Evolutionary conservation across 2,797 vertebrate species (phyloP).

Genomic region (Myripristis jacobus): DNA sequence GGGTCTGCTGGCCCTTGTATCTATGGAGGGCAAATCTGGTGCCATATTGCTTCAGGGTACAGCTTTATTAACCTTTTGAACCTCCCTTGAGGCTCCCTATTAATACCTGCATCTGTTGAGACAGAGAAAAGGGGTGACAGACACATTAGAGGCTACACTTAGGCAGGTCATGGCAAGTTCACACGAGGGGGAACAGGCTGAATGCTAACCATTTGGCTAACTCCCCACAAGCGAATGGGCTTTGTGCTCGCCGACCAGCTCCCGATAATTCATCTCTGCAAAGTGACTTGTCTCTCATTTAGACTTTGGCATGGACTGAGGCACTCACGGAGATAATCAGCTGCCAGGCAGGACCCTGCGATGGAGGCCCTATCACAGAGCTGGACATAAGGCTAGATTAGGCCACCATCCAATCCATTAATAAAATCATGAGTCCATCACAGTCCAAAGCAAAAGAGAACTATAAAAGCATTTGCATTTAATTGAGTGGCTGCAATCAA

Average conservation of each 20-base stretch:
- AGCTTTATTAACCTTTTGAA: slow-evolving; percentile 77
- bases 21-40: slow-evolving; percentile 62
- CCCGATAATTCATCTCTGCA: slow-evolving; percentile 55
- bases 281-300: slow-evolving; percentile 63
- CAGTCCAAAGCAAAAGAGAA: slow-evolving; percentile 46
- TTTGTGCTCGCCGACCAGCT: slow-evolving; percentile 39
- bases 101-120: slow-evolving; percentile 79
- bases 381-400: slow-evolving; percentile 56
- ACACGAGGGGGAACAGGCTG: slow-evolving; percentile 39
- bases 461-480: slow-evolving; percentile 51
- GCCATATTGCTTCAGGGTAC: slow-evolving; percentile 78
- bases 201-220: slow-evolving; percentile 45
- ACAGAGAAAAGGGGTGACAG: slow-evolving; percentile 52
- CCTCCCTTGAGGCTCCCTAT: slow-evolving; percentile 63
- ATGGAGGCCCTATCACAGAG: slow-evolving; percentile 51
- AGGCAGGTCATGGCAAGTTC: slow-evolving; percentile 65
- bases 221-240: slow-evolving; percentile 28
- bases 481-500: slow-evolving; percentile 25
- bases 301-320: slow-evolving; percentile 55
- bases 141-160: slow-evolving; percentile 46
- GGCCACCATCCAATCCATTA: slow-evolving; percentile 60
- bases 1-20: slow-evolving; percentile 61
- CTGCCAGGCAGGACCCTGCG: slow-evolving; percentile 50
- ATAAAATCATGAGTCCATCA: slow-evolving; percentile 55
- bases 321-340: slow-evolving; percentile 66